Conservation (phyloP, 2,888 invertebrate genomes). For the Dendrolimus houi region DNA sequence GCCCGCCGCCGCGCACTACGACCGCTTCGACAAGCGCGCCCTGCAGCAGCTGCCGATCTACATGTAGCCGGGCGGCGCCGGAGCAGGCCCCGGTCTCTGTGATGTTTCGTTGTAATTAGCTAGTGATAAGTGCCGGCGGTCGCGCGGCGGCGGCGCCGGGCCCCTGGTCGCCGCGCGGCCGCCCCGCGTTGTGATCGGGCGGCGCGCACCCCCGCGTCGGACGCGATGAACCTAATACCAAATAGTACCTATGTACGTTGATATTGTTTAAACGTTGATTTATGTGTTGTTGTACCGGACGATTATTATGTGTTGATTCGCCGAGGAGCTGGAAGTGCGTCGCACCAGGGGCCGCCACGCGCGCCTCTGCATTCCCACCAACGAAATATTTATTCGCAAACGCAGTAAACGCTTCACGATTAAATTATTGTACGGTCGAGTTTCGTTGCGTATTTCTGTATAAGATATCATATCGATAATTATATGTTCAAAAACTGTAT, state of each 20-base stretch:
- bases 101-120: constrained; percentile 64
- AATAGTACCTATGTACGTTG: constrained; percentile 66
- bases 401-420: constrained; percentile 66
- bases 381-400: constrained; percentile 66
- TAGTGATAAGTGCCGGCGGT: constrained; percentile 48
- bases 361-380: constrained; percentile 44
- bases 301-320: constrained; percentile 30
- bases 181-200: constrained; percentile 7
- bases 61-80: constrained; percentile 56
- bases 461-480: constrained; percentile 74
- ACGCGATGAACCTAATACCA: constrained; percentile 55
- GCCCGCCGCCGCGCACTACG: constrained; percentile 52
- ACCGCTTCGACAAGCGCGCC: constrained; percentile 69
- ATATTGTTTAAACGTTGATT: constrained; percentile 64
- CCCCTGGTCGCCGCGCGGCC: constrained; percentile 13
- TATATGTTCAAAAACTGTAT: constrained; percentile 75
- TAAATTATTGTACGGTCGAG: constrained; percentile 66
- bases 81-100: constrained; percentile 46
- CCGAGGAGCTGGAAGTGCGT: constrained; percentile 20
- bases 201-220: constrained; percentile 15
- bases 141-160: constrained; percentile 8
- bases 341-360: constrained; percentile 2
- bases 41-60: constrained; percentile 73
- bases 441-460: constrained; percentile 72
- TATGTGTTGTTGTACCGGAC: constrained; percentile 59